Percentiles rank a stretch among this genome's conserved stretches.
phyloP scores from a whole-genome alignment of 2,113 vertebrate genomes.

The Sphaerodactylus townsendi region DNA sequence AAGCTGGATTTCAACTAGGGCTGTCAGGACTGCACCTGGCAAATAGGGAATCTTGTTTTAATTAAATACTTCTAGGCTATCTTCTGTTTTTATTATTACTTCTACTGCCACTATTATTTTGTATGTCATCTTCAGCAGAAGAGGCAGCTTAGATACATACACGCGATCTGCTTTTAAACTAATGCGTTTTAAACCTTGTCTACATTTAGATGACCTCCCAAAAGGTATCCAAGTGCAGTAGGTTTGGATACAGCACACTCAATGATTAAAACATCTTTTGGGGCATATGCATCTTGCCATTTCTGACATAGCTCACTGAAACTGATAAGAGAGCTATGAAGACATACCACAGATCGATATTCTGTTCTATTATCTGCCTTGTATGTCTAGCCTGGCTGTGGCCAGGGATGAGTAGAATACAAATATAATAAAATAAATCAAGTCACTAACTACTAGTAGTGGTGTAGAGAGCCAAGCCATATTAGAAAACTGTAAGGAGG shows the following conservation, averaged over 20 bases:
- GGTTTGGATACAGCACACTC: rapidly evolving
- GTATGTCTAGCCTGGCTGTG: neutral
- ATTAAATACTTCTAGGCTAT: too few relatives aligned
- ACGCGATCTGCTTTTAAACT: neutral
- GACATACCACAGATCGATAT: neutral
- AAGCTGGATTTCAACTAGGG: too few relatives aligned
- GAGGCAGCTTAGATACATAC: neutral
- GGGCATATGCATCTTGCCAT: neutral
- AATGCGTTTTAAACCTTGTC: neutral
- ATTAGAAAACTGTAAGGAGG: neutral
- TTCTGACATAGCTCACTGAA: neutral
- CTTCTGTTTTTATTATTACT: too few relatives aligned
- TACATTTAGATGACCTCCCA: neutral
- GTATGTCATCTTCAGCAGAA: too few relatives aligned
- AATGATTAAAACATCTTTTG: neutral
- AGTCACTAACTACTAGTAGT: neutral
- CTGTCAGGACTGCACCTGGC: too few relatives aligned
- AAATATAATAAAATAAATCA: too few relatives aligned
- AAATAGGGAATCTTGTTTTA: too few relatives aligned
- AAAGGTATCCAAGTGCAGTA: neutral
- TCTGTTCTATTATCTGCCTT: neutral
- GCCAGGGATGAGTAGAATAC: too few relatives aligned
- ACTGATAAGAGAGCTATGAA: neutral
- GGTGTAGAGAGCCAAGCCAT: neutral
- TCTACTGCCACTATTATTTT: too few relatives aligned